A percentile compares a stretch with the other conserved stretches of the same genome.
phyloP scores from a whole-genome alignment of 1,140 invertebrate species.

The Camponotus pennsylvanicus region DNA sequence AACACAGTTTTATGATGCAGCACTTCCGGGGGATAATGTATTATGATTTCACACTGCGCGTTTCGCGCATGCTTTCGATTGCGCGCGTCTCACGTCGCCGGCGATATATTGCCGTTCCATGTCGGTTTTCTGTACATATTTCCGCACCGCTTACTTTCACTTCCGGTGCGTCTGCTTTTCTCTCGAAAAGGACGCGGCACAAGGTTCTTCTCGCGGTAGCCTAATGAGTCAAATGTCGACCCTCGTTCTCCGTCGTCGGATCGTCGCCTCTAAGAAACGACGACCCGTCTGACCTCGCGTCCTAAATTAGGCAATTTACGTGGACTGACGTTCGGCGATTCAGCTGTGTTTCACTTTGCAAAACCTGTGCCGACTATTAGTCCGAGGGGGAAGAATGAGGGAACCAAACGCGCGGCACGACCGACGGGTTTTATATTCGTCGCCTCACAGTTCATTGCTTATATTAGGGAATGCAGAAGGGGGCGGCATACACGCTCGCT shows the following conservation, averaged over 20 bases:
- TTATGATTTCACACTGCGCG: slow-evolving; percentile 47
- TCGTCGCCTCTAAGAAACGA: slow-evolving; percentile 69
- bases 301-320: slow-evolving; percentile 83
- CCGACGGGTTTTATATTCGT: slow-evolving; percentile 73
- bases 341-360: slow-evolving; percentile 66
- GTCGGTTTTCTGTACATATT: slow-evolving; percentile 4
- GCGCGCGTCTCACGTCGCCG: slow-evolving; percentile 16
- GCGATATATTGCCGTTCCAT: slow-evolving; percentile 44
- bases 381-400: slow-evolving; percentile 44
- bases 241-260: slow-evolving; percentile 15
- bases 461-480: slow-evolving; percentile 65
- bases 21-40: slow-evolving; percentile 44
- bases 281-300: slow-evolving; percentile 66
- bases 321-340: slow-evolving; percentile 65
- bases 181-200: neutral
- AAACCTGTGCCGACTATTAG: slow-evolving; percentile 72
- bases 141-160: slow-evolving; percentile 24
- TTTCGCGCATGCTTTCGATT: slow-evolving; percentile 21
- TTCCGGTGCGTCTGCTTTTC: neutral
- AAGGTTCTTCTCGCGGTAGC: slow-evolving; percentile 57
- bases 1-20: slow-evolving; percentile 16
- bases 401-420: slow-evolving; percentile 48
- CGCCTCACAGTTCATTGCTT: slow-evolving; percentile 62
- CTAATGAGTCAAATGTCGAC: slow-evolving; percentile 65
- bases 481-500: slow-evolving; percentile 55